Evolutionary conservation across 2,797 vertebrate genomes (phyloP).

Genomic region (Clamator glandarius): DNA sequence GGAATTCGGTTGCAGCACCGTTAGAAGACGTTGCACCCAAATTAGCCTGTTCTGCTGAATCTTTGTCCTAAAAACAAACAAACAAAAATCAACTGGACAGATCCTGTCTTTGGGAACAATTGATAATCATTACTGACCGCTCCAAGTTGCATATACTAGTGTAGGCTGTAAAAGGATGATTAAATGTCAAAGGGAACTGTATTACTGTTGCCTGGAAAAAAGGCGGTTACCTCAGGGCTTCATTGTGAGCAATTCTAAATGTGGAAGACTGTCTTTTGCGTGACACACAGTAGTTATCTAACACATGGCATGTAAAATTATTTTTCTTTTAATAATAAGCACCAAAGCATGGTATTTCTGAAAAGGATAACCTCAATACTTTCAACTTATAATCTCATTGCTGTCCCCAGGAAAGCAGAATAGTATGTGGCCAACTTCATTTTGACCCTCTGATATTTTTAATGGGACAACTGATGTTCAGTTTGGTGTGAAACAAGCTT

Average conservation of each 20-base stretch:
- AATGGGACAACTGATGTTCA: conserved; percentile 40
- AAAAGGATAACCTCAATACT: conserved; percentile 56
- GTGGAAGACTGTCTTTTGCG: conserved; percentile 75
- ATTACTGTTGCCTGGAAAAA: conserved; percentile 72
- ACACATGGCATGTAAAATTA: conserved; percentile 72
- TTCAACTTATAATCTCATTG: conserved; percentile 43
- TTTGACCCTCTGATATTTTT: conserved; percentile 54
- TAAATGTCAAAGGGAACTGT: conserved; percentile 69
- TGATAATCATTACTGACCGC: conserved; percentile 68
- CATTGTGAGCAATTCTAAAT: conserved; percentile 74
- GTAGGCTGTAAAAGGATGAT: conserved; percentile 60
- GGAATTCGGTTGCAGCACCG: conserved; percentile 81
- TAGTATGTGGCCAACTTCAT: conserved; percentile 22
- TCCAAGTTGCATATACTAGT: conserved; percentile 65
- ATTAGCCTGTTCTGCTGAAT: conserved; percentile 80
- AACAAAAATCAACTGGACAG: conserved; percentile 35
- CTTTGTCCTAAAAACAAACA: conserved; percentile 81
- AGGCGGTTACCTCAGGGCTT: conserved; percentile 82
- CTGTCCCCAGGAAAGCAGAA: conserved; percentile 28
- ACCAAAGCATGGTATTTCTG: conserved; percentile 78
- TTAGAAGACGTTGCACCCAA: conserved; percentile 85
- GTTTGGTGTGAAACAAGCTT: conserved; percentile 57
- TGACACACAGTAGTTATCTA: conserved; percentile 56
- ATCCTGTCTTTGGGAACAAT: conserved; percentile 48
- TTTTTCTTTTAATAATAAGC: conserved; percentile 70